A percentile compares a stretch with the other conserved stretches of the same genome.
Evolutionary conservation across 2,888 invertebrate species (phyloP).

Genomic region (Psylliodes chrysocephalus): DNA sequence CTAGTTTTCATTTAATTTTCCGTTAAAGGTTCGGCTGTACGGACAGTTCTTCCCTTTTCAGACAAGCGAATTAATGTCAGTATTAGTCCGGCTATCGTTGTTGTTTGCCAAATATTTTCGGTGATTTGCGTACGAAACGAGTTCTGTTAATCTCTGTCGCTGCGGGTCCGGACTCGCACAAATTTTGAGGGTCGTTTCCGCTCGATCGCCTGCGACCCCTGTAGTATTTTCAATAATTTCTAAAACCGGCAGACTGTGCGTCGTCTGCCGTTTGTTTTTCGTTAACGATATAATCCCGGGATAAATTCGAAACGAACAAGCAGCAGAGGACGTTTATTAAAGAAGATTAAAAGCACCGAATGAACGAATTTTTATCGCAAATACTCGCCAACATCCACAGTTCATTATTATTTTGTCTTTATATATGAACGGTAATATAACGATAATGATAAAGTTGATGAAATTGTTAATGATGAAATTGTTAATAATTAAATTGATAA

Average conservation of each 20-base stretch:
- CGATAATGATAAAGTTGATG: too few species aligned
- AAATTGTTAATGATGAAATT: too few species aligned
- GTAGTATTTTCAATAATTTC: constrained; percentile 21
- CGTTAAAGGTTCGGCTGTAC: too few species aligned
- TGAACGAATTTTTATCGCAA: too few species aligned
- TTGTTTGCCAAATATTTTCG: constrained; percentile 40
- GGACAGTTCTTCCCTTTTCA: constrained; percentile 21
- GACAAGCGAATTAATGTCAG: constrained; percentile 31
- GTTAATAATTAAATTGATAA: too few species aligned
- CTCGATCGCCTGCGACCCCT: constrained; percentile 39
- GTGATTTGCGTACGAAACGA: constrained; percentile 44
- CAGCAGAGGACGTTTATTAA: too few species aligned
- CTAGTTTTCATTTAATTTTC: too few species aligned
- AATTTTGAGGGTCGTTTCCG: constrained; percentile 45
- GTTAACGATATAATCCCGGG: neutral
- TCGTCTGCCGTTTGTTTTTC: constrained; percentile 13
- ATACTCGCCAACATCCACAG: too few species aligned
- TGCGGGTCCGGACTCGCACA: constrained; percentile 43
- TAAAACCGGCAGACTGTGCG: neutral
- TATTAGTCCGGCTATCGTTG: constrained; percentile 31
- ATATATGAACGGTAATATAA: too few species aligned
- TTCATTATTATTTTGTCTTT: too few species aligned
- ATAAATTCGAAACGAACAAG: neutral
- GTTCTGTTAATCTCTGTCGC: constrained; percentile 49
- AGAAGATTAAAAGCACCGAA: too few species aligned